A percentile compares a stretch with the other conserved stretches of the same genome.
Conservation (phyloP, 1,140 invertebrate genomes). For the Aphaenogaster floridana region DNA sequence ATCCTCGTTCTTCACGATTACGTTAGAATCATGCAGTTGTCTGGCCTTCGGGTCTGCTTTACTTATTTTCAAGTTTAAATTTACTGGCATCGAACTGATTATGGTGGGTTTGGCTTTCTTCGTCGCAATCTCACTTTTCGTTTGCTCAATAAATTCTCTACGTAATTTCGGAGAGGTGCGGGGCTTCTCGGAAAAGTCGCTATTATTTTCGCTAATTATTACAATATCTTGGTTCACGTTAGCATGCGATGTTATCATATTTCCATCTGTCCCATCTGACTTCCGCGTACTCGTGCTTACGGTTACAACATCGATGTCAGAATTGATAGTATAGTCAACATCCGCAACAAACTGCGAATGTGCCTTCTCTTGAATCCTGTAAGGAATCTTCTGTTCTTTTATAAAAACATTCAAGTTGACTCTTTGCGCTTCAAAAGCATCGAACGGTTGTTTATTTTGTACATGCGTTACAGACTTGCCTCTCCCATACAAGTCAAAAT, state of each 20-base stretch:
- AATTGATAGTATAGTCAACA: constrained; percentile 14
- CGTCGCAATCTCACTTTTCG: not conserved
- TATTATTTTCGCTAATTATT: not conserved
- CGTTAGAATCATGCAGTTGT: not conserved
- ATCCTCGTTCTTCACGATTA: not conserved
- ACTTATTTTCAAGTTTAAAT: constrained; percentile 12
- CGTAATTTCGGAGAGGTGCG: not conserved
- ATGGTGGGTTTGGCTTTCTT: constrained; percentile 46
- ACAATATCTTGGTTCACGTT: not conserved
- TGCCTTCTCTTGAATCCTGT: not conserved
- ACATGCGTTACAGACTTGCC: not conserved
- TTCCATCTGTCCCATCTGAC: not conserved
- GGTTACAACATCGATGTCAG: not conserved
- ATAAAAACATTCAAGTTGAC: not conserved
- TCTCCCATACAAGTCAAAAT: not conserved
- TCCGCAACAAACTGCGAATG: not conserved
- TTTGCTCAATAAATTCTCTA: not conserved
- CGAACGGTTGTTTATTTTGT: not conserved
- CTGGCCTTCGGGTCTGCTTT: not conserved
- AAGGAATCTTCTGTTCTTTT: not conserved
- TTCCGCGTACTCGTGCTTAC: not conserved
- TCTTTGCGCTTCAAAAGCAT: not conserved
- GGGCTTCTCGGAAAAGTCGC: not conserved
- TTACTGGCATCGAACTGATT: constrained; percentile 31
- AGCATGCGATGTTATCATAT: not conserved